Evolutionary conservation across 2,888 invertebrate species (phyloP), one percentile per base, ranked within the genome.

Genomic region (Ganaspis brasiliensis): DNA sequence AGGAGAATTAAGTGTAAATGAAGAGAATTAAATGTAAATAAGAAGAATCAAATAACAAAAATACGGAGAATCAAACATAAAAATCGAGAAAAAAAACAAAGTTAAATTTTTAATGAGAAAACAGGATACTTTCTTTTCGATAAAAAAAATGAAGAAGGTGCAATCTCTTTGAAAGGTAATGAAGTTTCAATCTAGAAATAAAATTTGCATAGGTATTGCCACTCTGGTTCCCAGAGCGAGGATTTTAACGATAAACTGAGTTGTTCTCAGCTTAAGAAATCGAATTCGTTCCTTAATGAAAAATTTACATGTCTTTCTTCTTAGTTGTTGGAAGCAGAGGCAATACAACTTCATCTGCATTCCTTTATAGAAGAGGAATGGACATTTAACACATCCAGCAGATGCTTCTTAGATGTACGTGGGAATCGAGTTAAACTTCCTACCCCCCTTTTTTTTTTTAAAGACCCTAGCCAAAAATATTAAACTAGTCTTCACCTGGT

Each of bases 291-390:
- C 45, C 67, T 67, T 67, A 45, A 45, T 67, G 67, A 67, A 67
- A 67, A 67, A 67, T 67, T 67, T 67, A 45, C 67, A 67, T 63
- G 63, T 40, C 40, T 63, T 37, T 63, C 26, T 59, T 56, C 56
- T 67, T 67, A 40, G 24, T 45, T 45, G 9, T 21, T 45, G 67
- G 21, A 67, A 40, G 26, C 24, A 45, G 59, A 16, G 16, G 31
- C 16, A 59, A 8, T 67, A 67, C 67, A 45, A 45, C 40, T 67
- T 67, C 40, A 67, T 67, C 67, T 67, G 45, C 45, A 67, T 56
- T 24, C 56, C 26, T 56, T 26, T 56, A 14, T 56, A 31, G 56
- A 16, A 56, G 24, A 56, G 56, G 24, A 52, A 40, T 67, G n/a
- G 40, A 21, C 24, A 67, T 67, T 24, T 40, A 45, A 67, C 40